Evolutionary conservation across 2,797 vertebrate species (phyloP), one percentile per base, ranked within the genome.

Genomic region (Avahi laniger): DNA sequence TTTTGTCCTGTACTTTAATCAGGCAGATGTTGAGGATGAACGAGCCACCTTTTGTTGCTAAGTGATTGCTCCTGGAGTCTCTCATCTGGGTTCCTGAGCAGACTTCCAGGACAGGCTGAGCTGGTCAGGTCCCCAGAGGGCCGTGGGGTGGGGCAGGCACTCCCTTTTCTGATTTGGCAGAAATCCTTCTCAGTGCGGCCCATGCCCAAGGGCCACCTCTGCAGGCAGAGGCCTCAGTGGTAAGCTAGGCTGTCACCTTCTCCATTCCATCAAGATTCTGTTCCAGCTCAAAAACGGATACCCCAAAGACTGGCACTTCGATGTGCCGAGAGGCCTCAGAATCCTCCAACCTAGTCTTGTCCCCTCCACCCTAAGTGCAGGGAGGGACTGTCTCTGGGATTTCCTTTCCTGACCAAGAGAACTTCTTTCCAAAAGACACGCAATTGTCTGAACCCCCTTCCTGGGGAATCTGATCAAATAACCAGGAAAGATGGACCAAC

Each of bases 31-130:
- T n/a, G 67, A 69, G 70, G 52, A 95, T 92, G 93, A 80, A 95
- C 96, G 96, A 96, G 80, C 57, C 76, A 97, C 96, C 76, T 97
- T 93, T 93, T 61, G 30, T 82, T 80, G 90, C 78, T 93, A 94
- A 61, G 72, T 28, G 50, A 69, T 43, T 69, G 63, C 26, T 95
- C 59, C 69, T 30, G 4, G 30, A 75, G 57, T 54, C 67, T 84
- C 63, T 86, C 46, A 22, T 70, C 63, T 81, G 86, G 85, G 65
- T 54, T 80, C 13, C 35, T 54, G 17, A 84, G 70, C 18, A 65
- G 48, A 20, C 48, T 92, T 79, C 63, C 46, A 10, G n/a, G 91
- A 69, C 1, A 67, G 83, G 59, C 46, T 72, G 12, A 17, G 0
- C 48, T 48, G 80, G 59, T 83, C 85, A n/a, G 57, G 24, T 63